Evolutionary conservation across 2,113 vertebrate species (phyloP), one percentile per base, ranked within the genome.

Genomic region (Scytalopus superciliaris): DNA sequence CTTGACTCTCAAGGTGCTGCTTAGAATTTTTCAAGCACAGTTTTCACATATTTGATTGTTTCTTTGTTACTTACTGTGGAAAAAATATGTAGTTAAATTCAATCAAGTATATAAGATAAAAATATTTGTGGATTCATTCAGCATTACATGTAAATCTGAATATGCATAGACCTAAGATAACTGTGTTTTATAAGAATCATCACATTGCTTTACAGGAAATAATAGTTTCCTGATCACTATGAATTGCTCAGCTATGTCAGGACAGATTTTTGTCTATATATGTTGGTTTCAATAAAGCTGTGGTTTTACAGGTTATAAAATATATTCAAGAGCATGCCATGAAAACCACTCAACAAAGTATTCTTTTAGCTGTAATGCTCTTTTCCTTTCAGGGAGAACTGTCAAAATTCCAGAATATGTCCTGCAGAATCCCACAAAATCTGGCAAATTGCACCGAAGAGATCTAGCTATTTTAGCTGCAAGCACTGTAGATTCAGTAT

Each of bases 351-450:
- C 44, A 47, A 6, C 12, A 87, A 80, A 95, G 8, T 74, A 86
- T 82, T 91, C 50, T 92, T 95, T 75, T 44, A 50, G 33, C 28
- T 75, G 10, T 68, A 85, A 79, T 30, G n/a, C 19, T 67, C 53
- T 84, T 84, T 79, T 66, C 53, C 53, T 77, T 72, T 94, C 47
- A 72, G 49, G 30, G 35, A 59, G 44, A 75, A 24, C 19, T 44
- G 31, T 95, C 45, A 77, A 92, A 85, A 93, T 92, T 90, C 67
- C 53, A 88, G 56, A 94, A 24, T 83, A 63, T 22, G 33, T 47
- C 77, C 62, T 87, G 42, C n/a, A 95, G 53, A 86, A 69, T 90
- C 63, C 66, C 15, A 59, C 18, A 73, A 89, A 94, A 87, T 93
- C 84, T 95, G 69, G 50, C 63, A 84, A 89, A 87, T 78, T 86